Base-by-base conservation (phyloP, 2,113 vertebrate genomes). In the Gobio gobio region DNA sequence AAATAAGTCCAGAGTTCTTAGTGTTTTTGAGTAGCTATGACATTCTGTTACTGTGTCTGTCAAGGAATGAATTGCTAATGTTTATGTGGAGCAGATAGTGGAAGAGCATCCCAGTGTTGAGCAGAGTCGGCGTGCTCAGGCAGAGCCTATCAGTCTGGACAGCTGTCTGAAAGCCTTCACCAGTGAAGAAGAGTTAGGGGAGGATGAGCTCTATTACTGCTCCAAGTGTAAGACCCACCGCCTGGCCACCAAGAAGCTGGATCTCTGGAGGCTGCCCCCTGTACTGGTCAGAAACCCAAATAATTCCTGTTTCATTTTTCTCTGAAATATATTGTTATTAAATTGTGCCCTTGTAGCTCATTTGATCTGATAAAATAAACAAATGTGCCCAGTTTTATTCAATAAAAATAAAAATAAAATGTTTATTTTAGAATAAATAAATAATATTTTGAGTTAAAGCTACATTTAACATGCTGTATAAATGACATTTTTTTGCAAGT, bases 131-230 rank as follows among this genome's bases (percentile, higher is more conserved):
- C 94, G 94, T 49, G 96, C 97, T 22, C 98, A 99, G 68, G 97
- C 98, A 0, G 98, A 99, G 90, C 98, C 98, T 88, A 99, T 99
- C 94, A 99, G 97, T 90, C 91, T 99, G 90, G 97, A 99, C 90
- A 99, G 96, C 74, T 99, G 98, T 86, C 94, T 99, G 83, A 95
- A 96, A 88, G 97, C 97, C 86, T 99, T 99, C 94, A 99, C 98
- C 89, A 96, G 94, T 0, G 98, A 99, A 91, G 98, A 99, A 80
- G 97, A 99, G 75, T 93, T 99, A 58, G 98, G 98, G 0, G 98
- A 99, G 86, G 97, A 99, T 12, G 98, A 99, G 90, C 97, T 99
- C 92, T 99, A 99, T 93, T 98, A 98, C 92, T 99, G 98, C 90
- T 99, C 98, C 89, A 99, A 99, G 90, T 99, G 98, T 93, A 97